Percentiles rank a stretch among this genome's conserved stretches.
These are phyloP conservation scores for Eupithecia vulgata DNA, from an alignment of 2,888 invertebrate species.

Conservation along the genomic window DNA sequence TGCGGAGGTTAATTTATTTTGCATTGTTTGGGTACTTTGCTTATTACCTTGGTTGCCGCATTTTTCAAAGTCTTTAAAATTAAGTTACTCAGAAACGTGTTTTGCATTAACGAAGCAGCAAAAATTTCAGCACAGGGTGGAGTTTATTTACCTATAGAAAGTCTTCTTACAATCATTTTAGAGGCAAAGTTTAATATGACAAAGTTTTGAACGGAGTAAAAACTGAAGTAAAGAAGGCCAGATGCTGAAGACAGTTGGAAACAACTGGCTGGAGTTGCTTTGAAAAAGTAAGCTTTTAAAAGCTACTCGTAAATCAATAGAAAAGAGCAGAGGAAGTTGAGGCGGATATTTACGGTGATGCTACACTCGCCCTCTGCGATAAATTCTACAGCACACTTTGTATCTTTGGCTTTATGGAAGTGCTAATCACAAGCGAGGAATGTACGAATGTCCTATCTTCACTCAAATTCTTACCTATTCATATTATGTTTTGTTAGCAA, in stretches of 20 bases:
- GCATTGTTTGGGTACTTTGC: constrained; percentile 38
- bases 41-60: constrained; percentile 18
- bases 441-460: constrained; percentile 40
- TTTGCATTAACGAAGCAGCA: constrained; percentile 33
- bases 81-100: constrained; percentile 17
- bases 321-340: constrained; percentile 72
- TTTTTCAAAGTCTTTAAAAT: constrained; percentile 22
- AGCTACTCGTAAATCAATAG: constrained; percentile 78
- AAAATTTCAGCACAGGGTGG: constrained; percentile 15
- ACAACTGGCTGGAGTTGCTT: constrained; percentile 77
- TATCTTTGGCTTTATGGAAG: constrained; percentile 65
- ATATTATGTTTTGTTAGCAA: constrained; percentile 5
- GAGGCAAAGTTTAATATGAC: constrained; percentile 70
- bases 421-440: constrained; percentile 59
- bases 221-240: constrained; percentile 75
- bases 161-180: constrained; percentile 56
- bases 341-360: constrained; percentile 77
- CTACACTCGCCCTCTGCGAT: constrained; percentile 63
- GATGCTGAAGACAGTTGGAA: constrained; percentile 81
- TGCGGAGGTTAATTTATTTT: constrained; percentile 46
- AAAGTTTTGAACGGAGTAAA: constrained; percentile 75
- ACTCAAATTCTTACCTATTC: constrained; percentile 33
- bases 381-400: constrained; percentile 71
- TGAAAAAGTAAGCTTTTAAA: constrained; percentile 82
- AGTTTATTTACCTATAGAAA: constrained; percentile 44